Evolutionary conservation across 2,113 vertebrate species (phyloP).

Genomic region (Elgaria multicarinata): DNA sequence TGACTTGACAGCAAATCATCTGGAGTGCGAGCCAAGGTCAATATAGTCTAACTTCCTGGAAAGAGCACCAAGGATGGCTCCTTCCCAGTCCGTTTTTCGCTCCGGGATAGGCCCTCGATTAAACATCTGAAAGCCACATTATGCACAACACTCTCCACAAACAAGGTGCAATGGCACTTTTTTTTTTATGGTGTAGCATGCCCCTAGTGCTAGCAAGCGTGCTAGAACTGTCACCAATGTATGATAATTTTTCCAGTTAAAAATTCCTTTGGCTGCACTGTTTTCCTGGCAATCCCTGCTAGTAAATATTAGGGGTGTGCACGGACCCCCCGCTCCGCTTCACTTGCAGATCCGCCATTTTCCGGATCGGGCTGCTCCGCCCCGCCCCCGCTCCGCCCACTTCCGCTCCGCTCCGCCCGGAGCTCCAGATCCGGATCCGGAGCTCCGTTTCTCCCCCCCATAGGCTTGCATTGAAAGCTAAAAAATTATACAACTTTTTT

Average conservation of each 20-base stretch:
- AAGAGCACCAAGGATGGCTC: not conserved
- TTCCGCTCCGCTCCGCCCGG: no score
- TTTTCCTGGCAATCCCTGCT: not conserved
- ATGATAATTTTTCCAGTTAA: not conserved
- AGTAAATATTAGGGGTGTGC: no score
- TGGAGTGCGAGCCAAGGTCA: not conserved
- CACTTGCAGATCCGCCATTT: no score
- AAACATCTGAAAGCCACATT: constrained; percentile 22
- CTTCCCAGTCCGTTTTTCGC: not conserved
- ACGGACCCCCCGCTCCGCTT: no score
- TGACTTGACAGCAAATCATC: constrained; percentile 7
- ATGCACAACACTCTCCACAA: not conserved
- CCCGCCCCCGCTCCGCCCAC: no score
- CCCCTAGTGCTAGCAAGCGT: not conserved
- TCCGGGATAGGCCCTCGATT: not conserved
- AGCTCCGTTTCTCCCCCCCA: no score
- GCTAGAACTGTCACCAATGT: not conserved
- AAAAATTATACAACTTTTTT: no score
- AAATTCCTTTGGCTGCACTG: not conserved
- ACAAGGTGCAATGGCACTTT: not conserved
- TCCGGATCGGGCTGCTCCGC: no score
- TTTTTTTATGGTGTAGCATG: accelerated
- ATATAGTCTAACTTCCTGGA: not conserved
- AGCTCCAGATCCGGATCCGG: no score
- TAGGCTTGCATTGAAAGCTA: no score